Base-by-base conservation (phyloP, 1,140 invertebrate species). In the Leptopilina clavipes region DNA sequence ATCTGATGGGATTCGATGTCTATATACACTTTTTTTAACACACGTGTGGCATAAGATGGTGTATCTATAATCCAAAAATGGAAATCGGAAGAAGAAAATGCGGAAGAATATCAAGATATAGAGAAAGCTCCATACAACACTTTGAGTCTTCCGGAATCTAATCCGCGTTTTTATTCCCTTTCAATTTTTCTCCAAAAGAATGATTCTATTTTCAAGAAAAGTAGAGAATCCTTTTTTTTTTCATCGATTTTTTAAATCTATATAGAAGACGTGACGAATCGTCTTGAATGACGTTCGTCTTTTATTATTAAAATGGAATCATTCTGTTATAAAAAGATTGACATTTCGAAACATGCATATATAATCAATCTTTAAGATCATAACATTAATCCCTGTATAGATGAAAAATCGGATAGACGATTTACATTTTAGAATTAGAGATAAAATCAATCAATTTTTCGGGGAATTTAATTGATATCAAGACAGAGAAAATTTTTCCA, bases 51-150 rank as follows among this genome's bases (percentile, higher is more conserved):
- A n/a, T n/a, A n/a, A n/a, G n/a, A n/a, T n/a, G n/a, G 9, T 11
- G 11, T 22, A 59, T 12, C 9, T 18, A 10, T 48, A 59, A 14
- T 65, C 25, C 19, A n/a, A 31, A 65, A 22, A 37, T 37, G 59
- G 59, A 65, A 65, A 65, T 14, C 59, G 59, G 59, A 31, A 65
- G 22, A 65, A 65, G 59, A 31, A 65, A 65, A 65, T 37, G 59
- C 59, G 59, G 59, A 65, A 65, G 56, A 65, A 10, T 65, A 25
- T 65, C 56, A 7, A 19, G 11, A 25, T 11, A 19, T 25, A 10
- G 18, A 56, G 8, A 19, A 0, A 19, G 11, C 8, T 11, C 11
- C 19, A 5, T 14, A n/a, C n/a, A n/a, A n/a, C n/a, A n/a, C n/a
- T n/a, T n/a, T n/a, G n/a, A n/a, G 19, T 22, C 56, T 65, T 65